Base-by-base conservation (phyloP, 1,140 invertebrate genomes). In the Neotoxoptera formosana region DNA sequence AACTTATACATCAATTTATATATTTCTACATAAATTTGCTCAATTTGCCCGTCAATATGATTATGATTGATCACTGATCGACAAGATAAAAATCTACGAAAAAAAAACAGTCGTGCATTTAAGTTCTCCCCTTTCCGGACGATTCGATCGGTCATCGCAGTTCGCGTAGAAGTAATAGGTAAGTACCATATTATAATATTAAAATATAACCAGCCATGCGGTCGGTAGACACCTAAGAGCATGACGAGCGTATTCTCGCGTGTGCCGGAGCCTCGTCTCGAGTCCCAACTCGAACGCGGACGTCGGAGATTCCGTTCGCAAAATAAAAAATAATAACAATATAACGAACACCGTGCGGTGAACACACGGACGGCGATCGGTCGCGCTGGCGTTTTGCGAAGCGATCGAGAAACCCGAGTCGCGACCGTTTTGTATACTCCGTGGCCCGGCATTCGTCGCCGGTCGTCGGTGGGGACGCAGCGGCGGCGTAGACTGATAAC, bases 401-500 rank as follows among this genome's bases (percentile, higher is more conserved):
- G 88, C 51, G 88, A 89, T 89, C 88, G 88, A 89, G 88, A 56
- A 89, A 89, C 48, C 88, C 88, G 34, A 1, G 51, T 20, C 34
- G 9, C 30, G 23, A 56, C 11, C 21, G 34, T 89, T 56, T 53
- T 56, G 34, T 89, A 89, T 89, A 56, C 88, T 89, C 88, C 88
- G 51, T 89, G 88, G 88, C 23, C 25, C 41, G 84, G 41, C 84
- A 9, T 34, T 7, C 11, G 23, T 34, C 90, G 45, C 9, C 67
- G 53, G 45, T 14, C 30, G 30, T 4, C 21, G 84, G 25, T 25
- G 23, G 21, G 89, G 34, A 41, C 34, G 3, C 7, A 25, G 36
- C 53, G 36, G 34, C 53, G 34, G 23, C 36, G 90, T 36, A 30
- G 21, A 45, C 90, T 92, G 91, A 92, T 92, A 92, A 86, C 84